These are phyloP conservation scores for Stomorhina lunata DNA, from an alignment of 2,888 invertebrate genomes.

Conservation along the genomic window DNA sequence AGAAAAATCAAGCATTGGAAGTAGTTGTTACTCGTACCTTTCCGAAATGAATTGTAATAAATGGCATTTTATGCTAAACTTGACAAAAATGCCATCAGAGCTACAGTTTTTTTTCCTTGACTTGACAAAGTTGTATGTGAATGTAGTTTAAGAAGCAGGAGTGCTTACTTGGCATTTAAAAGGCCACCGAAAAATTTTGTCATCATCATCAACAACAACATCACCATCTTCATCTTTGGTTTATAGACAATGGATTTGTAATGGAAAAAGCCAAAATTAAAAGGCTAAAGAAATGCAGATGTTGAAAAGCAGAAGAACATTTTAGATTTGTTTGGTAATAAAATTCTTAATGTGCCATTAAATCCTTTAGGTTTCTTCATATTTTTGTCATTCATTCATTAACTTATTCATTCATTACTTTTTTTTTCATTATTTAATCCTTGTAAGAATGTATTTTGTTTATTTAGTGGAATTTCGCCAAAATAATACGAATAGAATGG, in stretches of 20 bases:
- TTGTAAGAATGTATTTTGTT: constrained; percentile 22
- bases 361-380: constrained; percentile 72
- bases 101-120: constrained; percentile 6
- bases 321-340: constrained; percentile 71
- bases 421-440: constrained; percentile 8
- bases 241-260: constrained; percentile 64
- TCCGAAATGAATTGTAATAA: constrained; percentile 45
- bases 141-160: not conserved
- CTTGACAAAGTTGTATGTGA: constrained; percentile 18
- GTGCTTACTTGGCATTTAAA: constrained; percentile 55
- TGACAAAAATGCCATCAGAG: constrained; percentile 63
- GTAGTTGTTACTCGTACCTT: not conserved
- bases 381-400: constrained; percentile 57
- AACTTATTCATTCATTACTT: constrained; percentile 40
- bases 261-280: constrained; percentile 34
- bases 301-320: constrained; percentile 19
- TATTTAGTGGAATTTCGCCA: constrained; percentile 64
- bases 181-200: constrained; percentile 53
- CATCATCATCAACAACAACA: constrained; percentile 44
- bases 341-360: constrained; percentile 79
- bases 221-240: constrained; percentile 50
- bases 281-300: constrained; percentile 11
- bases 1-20: not conserved
- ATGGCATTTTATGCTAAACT: constrained; percentile 61
- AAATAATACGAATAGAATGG: too few species aligned